Conservation (phyloP, 2,888 invertebrate species). For the Yponomeuta sedellus region DNA sequence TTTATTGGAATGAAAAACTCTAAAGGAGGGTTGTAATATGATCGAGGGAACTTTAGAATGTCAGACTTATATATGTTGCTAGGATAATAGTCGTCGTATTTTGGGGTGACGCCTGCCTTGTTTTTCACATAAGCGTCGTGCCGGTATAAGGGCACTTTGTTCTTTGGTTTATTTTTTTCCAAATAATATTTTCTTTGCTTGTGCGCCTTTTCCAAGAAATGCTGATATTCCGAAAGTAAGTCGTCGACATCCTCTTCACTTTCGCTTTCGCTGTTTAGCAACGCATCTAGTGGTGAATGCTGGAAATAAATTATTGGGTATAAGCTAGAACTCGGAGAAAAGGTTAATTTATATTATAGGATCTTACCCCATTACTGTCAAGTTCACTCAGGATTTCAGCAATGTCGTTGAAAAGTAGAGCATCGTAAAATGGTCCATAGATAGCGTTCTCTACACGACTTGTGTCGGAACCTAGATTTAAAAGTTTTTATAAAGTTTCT, state of each 20-base stretch:
- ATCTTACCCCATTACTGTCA: constrained; percentile 43
- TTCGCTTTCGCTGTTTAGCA: constrained; percentile 40
- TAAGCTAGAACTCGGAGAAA: not conserved
- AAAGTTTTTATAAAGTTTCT: constrained; percentile 3
- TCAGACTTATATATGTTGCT: constrained; percentile 35
- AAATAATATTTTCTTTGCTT: constrained; percentile 49
- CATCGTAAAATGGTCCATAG: constrained; percentile 50
- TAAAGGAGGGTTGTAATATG: constrained; percentile 36
- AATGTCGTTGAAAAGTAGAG: constrained; percentile 59
- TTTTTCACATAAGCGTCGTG: constrained; percentile 49
- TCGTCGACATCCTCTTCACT: constrained; percentile 59
- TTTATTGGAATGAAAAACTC: constrained; percentile 47
- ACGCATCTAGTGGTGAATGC: constrained; percentile 42
- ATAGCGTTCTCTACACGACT: constrained; percentile 41
- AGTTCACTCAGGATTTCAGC: constrained; percentile 61
- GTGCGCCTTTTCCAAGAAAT: constrained; percentile 59
- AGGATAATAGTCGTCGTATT: constrained; percentile 36
- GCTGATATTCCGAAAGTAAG: constrained; percentile 59
- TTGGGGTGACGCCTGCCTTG: constrained; percentile 30
- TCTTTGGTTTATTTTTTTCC: constrained; percentile 53
- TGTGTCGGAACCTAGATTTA: constrained; percentile 40
- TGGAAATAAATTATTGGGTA: constrained; percentile 28
- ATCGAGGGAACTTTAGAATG: constrained; percentile 30
- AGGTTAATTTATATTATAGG: not conserved
- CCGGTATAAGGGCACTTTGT: constrained; percentile 51